phyloP scores from a whole-genome alignment of 2,113 vertebrate species.

The Cranoglanis bouderius region DNA sequence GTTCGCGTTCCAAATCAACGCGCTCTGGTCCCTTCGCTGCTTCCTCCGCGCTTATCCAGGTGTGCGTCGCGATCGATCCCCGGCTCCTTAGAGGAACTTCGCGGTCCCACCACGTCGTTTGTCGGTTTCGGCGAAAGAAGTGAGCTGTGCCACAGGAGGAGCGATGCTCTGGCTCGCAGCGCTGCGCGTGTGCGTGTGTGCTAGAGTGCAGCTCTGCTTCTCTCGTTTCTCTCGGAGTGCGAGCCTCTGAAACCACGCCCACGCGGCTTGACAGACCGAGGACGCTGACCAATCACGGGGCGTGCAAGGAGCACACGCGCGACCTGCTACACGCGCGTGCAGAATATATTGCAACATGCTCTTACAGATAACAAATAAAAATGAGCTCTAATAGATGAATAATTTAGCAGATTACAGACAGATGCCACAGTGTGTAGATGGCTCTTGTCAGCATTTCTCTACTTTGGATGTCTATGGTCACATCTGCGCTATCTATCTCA shows the following conservation, averaged over 20 bases:
- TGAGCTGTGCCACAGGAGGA: neutral
- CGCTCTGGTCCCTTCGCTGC: conserved; percentile 47
- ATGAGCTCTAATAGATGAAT: neutral
- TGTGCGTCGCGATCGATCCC: conserved; percentile 37
- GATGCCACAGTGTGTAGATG: neutral
- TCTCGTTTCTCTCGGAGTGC: conserved; percentile 47
- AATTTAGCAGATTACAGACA: neutral
- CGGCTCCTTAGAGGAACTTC: conserved; percentile 48
- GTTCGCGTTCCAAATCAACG: conserved; percentile 45
- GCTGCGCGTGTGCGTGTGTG: neutral
- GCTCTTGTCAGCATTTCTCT: neutral
- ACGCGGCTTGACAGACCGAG: conserved; percentile 48
- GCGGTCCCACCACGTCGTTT: conserved; percentile 42
- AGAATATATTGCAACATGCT: neutral
- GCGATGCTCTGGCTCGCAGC: conserved; percentile 17
- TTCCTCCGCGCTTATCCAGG: conserved; percentile 59
- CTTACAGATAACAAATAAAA: conserved; percentile 2
- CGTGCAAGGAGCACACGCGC: conserved; percentile 25
- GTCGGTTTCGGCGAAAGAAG: neutral
- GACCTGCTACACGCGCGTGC: neutral
- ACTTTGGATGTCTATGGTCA: neutral
- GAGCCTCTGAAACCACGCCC: conserved; percentile 56
- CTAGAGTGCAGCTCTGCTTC: conserved; percentile 55
- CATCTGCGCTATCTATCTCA: neutral
- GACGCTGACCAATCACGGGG: conserved; percentile 52